These are phyloP conservation scores for Xylota segnis DNA, from an alignment of 2,888 invertebrate species.

Conservation along the genomic window DNA sequence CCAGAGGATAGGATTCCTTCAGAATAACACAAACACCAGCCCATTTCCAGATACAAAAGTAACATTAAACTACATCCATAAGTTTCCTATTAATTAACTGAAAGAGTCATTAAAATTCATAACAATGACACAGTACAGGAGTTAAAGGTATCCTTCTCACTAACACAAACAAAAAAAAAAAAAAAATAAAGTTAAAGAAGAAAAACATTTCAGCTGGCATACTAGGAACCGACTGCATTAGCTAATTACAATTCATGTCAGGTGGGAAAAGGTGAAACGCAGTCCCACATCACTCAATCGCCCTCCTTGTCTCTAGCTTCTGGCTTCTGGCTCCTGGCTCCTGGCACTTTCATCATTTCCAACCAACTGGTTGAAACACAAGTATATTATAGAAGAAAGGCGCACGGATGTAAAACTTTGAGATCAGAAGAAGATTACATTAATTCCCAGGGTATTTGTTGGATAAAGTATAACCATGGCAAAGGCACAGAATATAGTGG, in stretches of 20 bases:
- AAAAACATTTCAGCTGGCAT: not conserved
- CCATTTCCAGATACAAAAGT: not conserved
- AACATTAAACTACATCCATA: not conserved
- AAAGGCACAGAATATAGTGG: not conserved
- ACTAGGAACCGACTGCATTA: slow-evolving; percentile 53
- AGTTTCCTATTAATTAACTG: slow-evolving; percentile 8
- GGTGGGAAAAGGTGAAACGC: slow-evolving; percentile 33
- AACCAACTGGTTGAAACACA: slow-evolving; percentile 19
- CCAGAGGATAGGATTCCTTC: too few species aligned
- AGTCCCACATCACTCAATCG: slow-evolving; percentile 8
- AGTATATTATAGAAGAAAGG: slow-evolving; percentile 20
- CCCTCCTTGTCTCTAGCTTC: not conserved
- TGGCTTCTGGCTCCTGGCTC: slow-evolving; percentile 15
- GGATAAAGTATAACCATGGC: slow-evolving; percentile 38
- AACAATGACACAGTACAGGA: not conserved
- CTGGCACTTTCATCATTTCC: slow-evolving; percentile 40
- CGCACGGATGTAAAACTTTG: slow-evolving; percentile 46
- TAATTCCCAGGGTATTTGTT: slow-evolving; percentile 64
- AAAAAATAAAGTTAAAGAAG: not conserved
- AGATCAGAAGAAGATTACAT: slow-evolving; percentile 62
- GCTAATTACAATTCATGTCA: slow-evolving; percentile 68
- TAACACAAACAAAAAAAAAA: not conserved
- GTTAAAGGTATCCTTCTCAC: not conserved
- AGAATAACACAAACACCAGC: not conserved
- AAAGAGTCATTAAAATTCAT: slow-evolving; percentile 3